These are phyloP conservation scores for Acanthacorydalis orientalis DNA, from an alignment of 2,888 invertebrate species.

Conservation along the genomic window DNA sequence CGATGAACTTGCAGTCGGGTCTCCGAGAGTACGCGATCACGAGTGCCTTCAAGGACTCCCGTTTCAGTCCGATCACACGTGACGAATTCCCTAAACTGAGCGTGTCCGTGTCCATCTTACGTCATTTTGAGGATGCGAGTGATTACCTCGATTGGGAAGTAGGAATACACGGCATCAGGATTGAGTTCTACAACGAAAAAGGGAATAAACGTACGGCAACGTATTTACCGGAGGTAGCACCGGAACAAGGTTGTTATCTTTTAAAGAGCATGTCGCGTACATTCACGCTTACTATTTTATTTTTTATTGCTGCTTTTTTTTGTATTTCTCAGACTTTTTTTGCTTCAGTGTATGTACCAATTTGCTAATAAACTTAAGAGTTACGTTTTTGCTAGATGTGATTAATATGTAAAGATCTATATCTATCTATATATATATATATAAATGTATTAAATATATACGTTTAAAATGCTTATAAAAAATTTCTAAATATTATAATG, in stretches of 20 bases:
- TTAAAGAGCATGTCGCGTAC: neutral
- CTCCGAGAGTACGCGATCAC: conserved; percentile 93
- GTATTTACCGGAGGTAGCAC: conserved; percentile 94
- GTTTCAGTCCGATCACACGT: conserved; percentile 86
- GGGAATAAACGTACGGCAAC: conserved; percentile 92
- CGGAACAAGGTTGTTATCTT: conserved; percentile 69
- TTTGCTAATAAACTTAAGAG: no score
- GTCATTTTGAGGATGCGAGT: conserved; percentile 89
- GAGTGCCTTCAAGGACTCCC: conserved; percentile 93
- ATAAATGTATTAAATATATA: no score
- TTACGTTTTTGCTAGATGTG: no score
- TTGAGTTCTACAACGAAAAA: conserved; percentile 89
- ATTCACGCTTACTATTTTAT: conserved; percentile 10
- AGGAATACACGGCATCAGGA: conserved; percentile 92
- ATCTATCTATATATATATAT: no score
- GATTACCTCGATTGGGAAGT: conserved; percentile 97
- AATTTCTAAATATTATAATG: no score
- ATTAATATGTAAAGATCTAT: no score
- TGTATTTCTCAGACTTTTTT: no score
- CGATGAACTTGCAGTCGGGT: conserved; percentile 87
- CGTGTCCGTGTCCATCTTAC: conserved; percentile 90
- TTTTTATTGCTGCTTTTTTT: no score
- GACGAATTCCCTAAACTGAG: conserved; percentile 87
- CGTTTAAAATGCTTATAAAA: no score
- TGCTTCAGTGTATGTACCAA: no score